Evolutionary conservation across 2,797 vertebrate genomes (phyloP).

Genomic region (Alfaro cultratus): DNA sequence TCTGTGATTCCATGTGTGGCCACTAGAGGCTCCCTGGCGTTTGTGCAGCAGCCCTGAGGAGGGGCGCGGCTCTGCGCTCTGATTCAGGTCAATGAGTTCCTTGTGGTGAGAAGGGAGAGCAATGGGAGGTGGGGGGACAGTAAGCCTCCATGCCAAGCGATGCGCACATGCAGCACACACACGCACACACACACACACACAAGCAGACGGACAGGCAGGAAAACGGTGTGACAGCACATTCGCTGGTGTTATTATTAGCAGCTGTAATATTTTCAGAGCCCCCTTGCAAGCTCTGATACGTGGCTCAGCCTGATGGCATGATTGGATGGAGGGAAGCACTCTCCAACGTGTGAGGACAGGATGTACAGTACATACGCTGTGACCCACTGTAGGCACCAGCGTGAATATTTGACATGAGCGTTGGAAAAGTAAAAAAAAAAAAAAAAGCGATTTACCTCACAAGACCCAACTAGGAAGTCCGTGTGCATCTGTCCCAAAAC

Average conservation of each 20-base stretch:
- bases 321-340: slow-evolving; percentile 12
- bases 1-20: slow-evolving; percentile 51
- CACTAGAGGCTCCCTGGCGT: slow-evolving; percentile 84
- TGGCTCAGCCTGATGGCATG: not conserved
- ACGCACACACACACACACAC: slow-evolving; percentile 3
- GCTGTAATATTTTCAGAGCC: slow-evolving; percentile 41
- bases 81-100: slow-evolving; percentile 88
- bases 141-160: slow-evolving; percentile 61
- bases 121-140: slow-evolving; percentile 70
- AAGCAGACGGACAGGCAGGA: slow-evolving; percentile 20
- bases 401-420: slow-evolving; percentile 21
- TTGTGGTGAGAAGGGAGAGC: slow-evolving; percentile 79
- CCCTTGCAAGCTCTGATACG: slow-evolving; percentile 33
- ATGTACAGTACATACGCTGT: slow-evolving; percentile 23
- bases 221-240: slow-evolving; percentile 49
- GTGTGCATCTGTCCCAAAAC: slow-evolving; percentile 4
- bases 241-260: slow-evolving; percentile 57
- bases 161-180: slow-evolving; percentile 53
- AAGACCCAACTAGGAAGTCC: slow-evolving; percentile 19
- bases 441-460: slow-evolving; percentile 27
- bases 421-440: slow-evolving; percentile 5
- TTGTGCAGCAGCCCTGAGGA: slow-evolving; percentile 68
- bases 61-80: slow-evolving; percentile 83
- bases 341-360: slow-evolving; percentile 18
- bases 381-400: slow-evolving; percentile 30